These are phyloP conservation scores for Phyllotreta cruciferae DNA, from an alignment of 2,888 invertebrate species.

Conservation along the genomic window DNA sequence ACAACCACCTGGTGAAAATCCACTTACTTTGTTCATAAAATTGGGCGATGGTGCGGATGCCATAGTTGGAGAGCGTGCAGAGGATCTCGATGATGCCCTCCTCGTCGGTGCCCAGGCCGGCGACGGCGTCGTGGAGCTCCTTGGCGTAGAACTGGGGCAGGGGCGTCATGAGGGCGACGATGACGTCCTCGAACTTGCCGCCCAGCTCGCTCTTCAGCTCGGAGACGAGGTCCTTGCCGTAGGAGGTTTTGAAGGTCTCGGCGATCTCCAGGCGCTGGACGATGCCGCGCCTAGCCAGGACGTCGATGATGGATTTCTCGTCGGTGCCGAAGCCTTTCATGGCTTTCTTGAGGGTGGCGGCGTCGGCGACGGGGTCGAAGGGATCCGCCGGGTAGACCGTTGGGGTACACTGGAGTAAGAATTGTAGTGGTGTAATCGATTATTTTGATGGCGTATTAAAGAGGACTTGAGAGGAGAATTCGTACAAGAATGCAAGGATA, in stretches of 20 bases:
- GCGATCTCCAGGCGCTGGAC: constrained; percentile 91
- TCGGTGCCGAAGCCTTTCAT: constrained; percentile 95
- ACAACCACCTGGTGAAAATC: no score
- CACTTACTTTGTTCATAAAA: constrained; percentile 82
- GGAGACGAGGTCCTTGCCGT: constrained; percentile 82
- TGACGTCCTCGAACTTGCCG: constrained; percentile 89
- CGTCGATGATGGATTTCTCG: constrained; percentile 89
- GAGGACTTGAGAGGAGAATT: no score
- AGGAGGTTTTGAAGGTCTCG: constrained; percentile 89
- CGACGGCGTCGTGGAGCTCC: constrained; percentile 86
- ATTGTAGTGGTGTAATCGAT: not conserved
- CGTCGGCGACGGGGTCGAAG: constrained; percentile 86
- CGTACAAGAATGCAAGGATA: no score
- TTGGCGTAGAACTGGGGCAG: constrained; percentile 90
- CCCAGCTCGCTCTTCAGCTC: constrained; percentile 89
- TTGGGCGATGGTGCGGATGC: constrained; percentile 82
- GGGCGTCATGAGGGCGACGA: constrained; percentile 90
- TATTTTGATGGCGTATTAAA: no score
- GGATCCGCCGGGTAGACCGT: constrained; percentile 87
- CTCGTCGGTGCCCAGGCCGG: constrained; percentile 88
- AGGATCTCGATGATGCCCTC: constrained; percentile 92
- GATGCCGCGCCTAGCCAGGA: constrained; percentile 87
- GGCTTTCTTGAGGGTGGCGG: constrained; percentile 83
- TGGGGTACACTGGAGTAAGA: constrained; percentile 75
- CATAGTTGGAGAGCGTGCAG: constrained; percentile 89